Percentiles rank a stretch among this genome's conserved stretches.
These are phyloP conservation scores for Drosophila merina DNA, from an alignment of 2,888 invertebrate species.

Conservation along the genomic window DNA sequence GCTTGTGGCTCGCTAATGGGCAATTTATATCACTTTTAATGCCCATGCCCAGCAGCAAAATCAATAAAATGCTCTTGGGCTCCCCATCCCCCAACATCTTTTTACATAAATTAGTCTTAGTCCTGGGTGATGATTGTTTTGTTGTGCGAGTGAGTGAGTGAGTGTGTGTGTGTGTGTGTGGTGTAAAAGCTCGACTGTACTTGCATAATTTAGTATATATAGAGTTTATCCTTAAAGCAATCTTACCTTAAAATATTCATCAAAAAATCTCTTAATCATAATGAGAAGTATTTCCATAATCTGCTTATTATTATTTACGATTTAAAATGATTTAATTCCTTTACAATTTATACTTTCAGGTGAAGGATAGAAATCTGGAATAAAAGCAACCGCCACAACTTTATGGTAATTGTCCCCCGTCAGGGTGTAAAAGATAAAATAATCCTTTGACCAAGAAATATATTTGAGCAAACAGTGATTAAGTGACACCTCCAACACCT, in stretches of 20 bases:
- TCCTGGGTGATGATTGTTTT: constrained; percentile 22
- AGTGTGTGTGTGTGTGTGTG: constrained; percentile 1
- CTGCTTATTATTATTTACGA: too few species aligned
- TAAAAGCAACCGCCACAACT: constrained; percentile 4
- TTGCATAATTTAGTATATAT: constrained; percentile 16
- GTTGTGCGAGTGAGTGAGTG: constrained; percentile 2
- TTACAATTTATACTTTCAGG: constrained; percentile 17
- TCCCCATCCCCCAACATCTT: constrained; percentile 52
- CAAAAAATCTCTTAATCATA: too few species aligned
- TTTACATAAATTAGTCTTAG: constrained; percentile 34
- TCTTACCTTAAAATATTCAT: too few species aligned
- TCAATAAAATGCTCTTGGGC: constrained; percentile 63
- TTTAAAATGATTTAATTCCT: too few species aligned
- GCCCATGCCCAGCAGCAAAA: constrained; percentile 57
- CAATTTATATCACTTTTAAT: constrained; percentile 73
- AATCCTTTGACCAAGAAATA: constrained; percentile 3
- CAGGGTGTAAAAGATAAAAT: constrained; percentile 8
- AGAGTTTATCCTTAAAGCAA: not conserved
- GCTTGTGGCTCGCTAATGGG: constrained; percentile 58
- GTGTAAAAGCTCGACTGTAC: constrained; percentile 63
- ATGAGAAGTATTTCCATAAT: too few species aligned
- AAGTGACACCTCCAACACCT: constrained; percentile 56
- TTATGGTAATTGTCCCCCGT: constrained; percentile 45
- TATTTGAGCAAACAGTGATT: constrained; percentile 26
- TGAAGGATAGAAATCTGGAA: constrained; percentile 9